Evolutionary conservation across 2,888 invertebrate species (phyloP).

Genomic region (Spilosoma lubricipeda): DNA sequence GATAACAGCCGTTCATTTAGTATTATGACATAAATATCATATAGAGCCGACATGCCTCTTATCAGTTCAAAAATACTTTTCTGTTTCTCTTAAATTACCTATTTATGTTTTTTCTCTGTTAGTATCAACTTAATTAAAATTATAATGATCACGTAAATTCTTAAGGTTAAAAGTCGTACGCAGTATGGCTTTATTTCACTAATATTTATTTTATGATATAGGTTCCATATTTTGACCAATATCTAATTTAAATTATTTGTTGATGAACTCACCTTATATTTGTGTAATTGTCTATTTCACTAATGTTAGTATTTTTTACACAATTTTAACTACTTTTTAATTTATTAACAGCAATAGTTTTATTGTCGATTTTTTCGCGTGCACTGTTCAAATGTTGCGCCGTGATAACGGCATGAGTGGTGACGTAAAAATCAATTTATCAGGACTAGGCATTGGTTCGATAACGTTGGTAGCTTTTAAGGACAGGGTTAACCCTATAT

Average conservation of each 20-base stretch:
- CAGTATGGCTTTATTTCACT: neutral
- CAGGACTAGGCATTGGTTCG: slow-evolving; percentile 48
- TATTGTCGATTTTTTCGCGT: slow-evolving; percentile 22
- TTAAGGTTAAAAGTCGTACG: neutral
- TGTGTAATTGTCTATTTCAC: slow-evolving; percentile 1
- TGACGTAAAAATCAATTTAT: slow-evolving; percentile 77
- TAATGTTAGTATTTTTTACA: neutral
- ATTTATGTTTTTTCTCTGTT: neutral
- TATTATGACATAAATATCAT: neutral
- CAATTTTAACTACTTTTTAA: neutral
- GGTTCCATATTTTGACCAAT: neutral
- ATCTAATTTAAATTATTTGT: neutral
- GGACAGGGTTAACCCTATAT: neutral
- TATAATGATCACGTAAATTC: neutral
- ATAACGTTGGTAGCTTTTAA: slow-evolving; percentile 33
- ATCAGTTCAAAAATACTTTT: neutral
- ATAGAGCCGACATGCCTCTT: neutral
- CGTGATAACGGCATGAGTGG: slow-evolving; percentile 65
- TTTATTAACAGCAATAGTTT: slow-evolving; percentile 3
- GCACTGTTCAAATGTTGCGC: slow-evolving; percentile 82
- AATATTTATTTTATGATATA: neutral
- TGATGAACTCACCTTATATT: slow-evolving; percentile 8
- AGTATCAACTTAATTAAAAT: neutral
- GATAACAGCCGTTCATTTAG: neutral
- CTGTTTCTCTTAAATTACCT: neutral